Base-by-base conservation (phyloP, 1,140 invertebrate genomes). In the Aphis craccivora region DNA sequence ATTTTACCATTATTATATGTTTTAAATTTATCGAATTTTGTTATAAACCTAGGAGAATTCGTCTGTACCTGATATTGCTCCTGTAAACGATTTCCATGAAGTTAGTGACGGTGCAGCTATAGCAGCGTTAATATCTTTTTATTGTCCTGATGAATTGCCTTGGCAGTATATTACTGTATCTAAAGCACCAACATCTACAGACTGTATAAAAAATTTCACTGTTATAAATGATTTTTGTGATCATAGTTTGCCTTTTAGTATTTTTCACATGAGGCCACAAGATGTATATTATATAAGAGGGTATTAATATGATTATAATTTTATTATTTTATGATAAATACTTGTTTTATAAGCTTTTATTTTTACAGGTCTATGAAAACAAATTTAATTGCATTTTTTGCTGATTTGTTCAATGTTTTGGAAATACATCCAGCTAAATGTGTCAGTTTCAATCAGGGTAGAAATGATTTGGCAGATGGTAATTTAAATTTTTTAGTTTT, bases 271-370 rank as follows among this genome's bases (percentile, higher is more conserved):
- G 96, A 97, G 97, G 95, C 98, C 98, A 81, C 99, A 99, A 95
- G 99, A 99, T 95, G 97, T 99, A 90, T 97, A 99, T 48, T 99
- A 99, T 95, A 98, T 99, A 96, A 97, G 98, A 95, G 98, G 98
- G 98, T 98, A 95, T 96, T 95, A 95, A 94, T 40, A 91, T 48
- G 8, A 76, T 91, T n/a, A 20, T 43, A 88, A 93, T 87, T 93
- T 3, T 88, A 45, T 89, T 25, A 51, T 51, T 2, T 81, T 48
- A 91, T 53, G 60, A n/a, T 18, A n/a, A 91, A 53, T 40, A 93
- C 25, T 60, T n/a, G 7, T 53, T 53, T 51, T 18, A 51, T 23
- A 76, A 18, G 4, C n/a, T n/a, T 76, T 18, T 76, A 18, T n/a
- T 76, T 76, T 95, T 96, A 93, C 95, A 98, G 98, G 94, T 98